These are phyloP conservation scores for Nemopilema nomurai DNA, from an alignment of 30 jellyfish, hydroid and myxozoan species.

Conservation along the genomic window DNA sequence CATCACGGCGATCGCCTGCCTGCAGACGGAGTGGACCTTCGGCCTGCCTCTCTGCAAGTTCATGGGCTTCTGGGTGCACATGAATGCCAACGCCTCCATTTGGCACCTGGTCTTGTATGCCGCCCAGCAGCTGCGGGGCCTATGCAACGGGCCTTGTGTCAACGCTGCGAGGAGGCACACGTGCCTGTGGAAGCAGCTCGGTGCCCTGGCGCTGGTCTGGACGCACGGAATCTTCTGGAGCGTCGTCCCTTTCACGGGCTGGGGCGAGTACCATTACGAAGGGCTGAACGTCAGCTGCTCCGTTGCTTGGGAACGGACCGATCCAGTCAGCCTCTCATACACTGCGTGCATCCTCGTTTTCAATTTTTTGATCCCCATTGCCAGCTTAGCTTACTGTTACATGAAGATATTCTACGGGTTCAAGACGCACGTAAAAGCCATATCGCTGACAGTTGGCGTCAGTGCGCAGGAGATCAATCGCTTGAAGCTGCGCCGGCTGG, in stretches of 20 bases:
- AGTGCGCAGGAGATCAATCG: conserved; percentile 17
- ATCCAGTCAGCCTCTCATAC: conserved; percentile 34
- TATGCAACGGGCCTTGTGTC: not conserved
- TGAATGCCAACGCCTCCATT: conserved; percentile 30
- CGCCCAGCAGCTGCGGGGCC: conserved; percentile 19
- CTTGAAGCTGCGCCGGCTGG: conserved; percentile 35
- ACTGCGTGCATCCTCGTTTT: conserved; percentile 6
- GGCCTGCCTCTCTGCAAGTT: conserved; percentile 29
- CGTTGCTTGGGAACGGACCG: conserved; percentile 44
- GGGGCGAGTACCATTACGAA: conserved; percentile 61
- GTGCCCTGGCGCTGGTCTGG: conserved; percentile 14
- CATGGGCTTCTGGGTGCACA: conserved; percentile 54
- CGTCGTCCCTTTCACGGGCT: conserved; percentile 41
- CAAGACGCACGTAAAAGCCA: conserved; percentile 24
- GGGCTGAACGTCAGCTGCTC: conserved; percentile 66
- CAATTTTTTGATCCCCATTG: conserved; percentile 39
- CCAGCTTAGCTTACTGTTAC: conserved; percentile 24
- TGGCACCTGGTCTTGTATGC: conserved; percentile 49
- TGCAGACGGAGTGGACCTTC: conserved; percentile 20
- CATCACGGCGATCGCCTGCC: conserved; percentile 18
- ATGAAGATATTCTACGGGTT: conserved; percentile 13
- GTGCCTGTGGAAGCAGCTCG: conserved; percentile 24
- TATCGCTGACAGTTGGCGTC: conserved; percentile 22
- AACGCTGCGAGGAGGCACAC: not conserved
- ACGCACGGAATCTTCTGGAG: conserved; percentile 65